Percentiles rank a stretch among this genome's conserved stretches.
Conservation (phyloP, 2,888 invertebrate genomes). For the Chalcis sispes region DNA sequence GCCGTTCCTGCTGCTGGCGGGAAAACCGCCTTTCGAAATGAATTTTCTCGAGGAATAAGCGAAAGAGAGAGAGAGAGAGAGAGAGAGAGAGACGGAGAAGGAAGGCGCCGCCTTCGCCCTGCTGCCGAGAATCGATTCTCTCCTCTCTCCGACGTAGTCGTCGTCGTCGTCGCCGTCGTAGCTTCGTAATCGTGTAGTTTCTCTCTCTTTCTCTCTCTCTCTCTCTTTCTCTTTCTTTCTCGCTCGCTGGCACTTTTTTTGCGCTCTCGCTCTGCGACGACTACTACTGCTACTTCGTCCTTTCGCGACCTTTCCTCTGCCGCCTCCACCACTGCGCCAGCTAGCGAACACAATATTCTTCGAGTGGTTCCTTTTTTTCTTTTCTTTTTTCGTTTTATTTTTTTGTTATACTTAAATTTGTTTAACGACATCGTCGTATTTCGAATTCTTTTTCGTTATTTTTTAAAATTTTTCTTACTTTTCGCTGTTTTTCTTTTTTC, state of each 20-base stretch:
- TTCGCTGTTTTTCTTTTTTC: not conserved
- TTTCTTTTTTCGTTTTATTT: slow-evolving; percentile 4
- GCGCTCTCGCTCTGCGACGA: not conserved
- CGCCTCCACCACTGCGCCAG: not conserved
- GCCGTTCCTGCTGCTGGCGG: slow-evolving; percentile 66
- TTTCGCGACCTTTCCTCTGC: slow-evolving; percentile 23
- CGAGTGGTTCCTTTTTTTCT: not conserved
- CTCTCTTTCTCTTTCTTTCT: slow-evolving; percentile 17
- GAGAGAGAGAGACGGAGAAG: slow-evolving; percentile 8
- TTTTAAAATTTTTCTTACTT: not conserved
- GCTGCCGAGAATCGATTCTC: slow-evolving; percentile 53
- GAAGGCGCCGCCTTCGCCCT: slow-evolving; percentile 44
- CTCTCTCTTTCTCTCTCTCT: slow-evolving; percentile 19
- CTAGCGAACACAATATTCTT: too few relatives aligned
- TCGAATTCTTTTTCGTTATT: not conserved
- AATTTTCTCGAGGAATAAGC: slow-evolving; percentile 63
- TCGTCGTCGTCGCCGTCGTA: slow-evolving; percentile 18
- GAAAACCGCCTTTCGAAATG: slow-evolving; percentile 74
- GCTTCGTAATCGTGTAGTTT: not conserved
- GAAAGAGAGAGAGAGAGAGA: too few relatives aligned
- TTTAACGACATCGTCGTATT: not conserved
- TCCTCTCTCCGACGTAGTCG: slow-evolving; percentile 31
- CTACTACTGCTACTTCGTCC: slow-evolving; percentile 18
- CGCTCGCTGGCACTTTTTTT: not conserved
- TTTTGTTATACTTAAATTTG: not conserved